These are phyloP conservation scores for Microchirus variegatus DNA, from an alignment of 2,797 vertebrate genomes.

Conservation along the genomic window DNA sequence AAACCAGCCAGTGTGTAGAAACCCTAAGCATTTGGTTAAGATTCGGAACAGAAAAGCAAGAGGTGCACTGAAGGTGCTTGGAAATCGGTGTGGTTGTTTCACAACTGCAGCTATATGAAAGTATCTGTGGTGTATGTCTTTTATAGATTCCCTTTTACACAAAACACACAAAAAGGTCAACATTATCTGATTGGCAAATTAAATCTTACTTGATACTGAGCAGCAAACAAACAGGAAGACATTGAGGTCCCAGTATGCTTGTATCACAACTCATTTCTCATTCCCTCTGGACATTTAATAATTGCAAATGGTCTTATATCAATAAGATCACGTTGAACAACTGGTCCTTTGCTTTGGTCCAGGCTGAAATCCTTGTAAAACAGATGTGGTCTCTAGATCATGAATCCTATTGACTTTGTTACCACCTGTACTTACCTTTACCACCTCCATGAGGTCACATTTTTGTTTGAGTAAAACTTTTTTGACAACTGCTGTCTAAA, in stretches of 20 bases:
- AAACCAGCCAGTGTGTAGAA: slow-evolving; percentile 33
- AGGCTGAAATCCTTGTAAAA: background rate
- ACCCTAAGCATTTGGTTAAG: slow-evolving; percentile 50
- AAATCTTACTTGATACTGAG: background rate
- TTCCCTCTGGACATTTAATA: no score
- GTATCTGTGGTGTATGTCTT: slow-evolving; percentile 3
- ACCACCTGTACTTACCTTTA: background rate
- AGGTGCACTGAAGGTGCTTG: slow-evolving; percentile 9
- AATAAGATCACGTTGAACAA: no score
- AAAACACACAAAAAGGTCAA: slow-evolving; percentile 1
- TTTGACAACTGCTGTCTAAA: no score
- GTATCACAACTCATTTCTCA: no score
- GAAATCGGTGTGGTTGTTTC: slow-evolving; percentile 14
- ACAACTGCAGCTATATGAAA: slow-evolving; percentile 10
- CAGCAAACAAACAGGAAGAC: background rate
- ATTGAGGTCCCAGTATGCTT: background rate
- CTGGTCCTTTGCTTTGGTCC: background rate
- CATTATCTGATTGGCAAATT: background rate
- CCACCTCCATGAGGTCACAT: background rate
- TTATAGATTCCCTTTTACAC: background rate
- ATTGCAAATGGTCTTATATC: no score
- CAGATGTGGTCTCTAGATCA: background rate
- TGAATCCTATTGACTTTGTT: background rate
- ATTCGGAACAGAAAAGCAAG: slow-evolving; percentile 9
- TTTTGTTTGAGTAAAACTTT: no score